phyloP scores from a whole-genome alignment of 1,140 invertebrate species.

The Coelopa frigida region DNA sequence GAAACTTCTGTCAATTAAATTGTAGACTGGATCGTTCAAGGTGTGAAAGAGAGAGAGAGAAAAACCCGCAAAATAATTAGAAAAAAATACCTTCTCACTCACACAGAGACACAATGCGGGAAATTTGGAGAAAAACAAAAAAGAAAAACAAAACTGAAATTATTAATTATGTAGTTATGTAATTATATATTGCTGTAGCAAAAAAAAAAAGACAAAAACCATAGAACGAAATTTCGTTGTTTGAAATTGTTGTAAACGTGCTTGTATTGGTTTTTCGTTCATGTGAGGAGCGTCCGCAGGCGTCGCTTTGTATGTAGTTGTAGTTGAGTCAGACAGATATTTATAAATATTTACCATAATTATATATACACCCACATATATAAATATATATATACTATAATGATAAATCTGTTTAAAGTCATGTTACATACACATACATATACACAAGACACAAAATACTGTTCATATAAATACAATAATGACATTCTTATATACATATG shows the following conservation, averaged over 20 bases:
- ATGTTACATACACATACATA: conserved; percentile 16
- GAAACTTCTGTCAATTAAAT: conserved; percentile 46
- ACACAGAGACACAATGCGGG: too few species aligned
- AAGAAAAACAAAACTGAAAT: background rate
- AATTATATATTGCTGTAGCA: conserved; percentile 4
- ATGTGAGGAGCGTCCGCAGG: too few species aligned
- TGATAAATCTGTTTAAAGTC: too few species aligned
- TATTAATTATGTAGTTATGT: conserved; percentile 4
- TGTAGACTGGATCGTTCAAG: conserved; percentile 38
- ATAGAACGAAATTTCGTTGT: too few species aligned
- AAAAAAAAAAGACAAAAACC: conserved; percentile 1
- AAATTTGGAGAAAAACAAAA: background rate
- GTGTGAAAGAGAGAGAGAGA: background rate
- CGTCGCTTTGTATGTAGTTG: too few species aligned
- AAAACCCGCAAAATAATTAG: conserved; percentile 4
- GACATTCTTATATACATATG: too few species aligned
- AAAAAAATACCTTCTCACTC: conserved; percentile 9
- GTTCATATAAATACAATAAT: conserved; percentile 15
- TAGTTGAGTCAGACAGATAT: too few species aligned
- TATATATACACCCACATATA: conserved; percentile 7
- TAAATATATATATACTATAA: conserved; percentile 23
- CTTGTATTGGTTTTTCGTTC: too few species aligned
- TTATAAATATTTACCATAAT: background rate
- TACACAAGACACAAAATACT: conserved; percentile 19
- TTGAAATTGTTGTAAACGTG: too few species aligned